Evolutionary conservation across 1,140 invertebrate species (phyloP).

Genomic region (Drosophila lowei): DNA sequence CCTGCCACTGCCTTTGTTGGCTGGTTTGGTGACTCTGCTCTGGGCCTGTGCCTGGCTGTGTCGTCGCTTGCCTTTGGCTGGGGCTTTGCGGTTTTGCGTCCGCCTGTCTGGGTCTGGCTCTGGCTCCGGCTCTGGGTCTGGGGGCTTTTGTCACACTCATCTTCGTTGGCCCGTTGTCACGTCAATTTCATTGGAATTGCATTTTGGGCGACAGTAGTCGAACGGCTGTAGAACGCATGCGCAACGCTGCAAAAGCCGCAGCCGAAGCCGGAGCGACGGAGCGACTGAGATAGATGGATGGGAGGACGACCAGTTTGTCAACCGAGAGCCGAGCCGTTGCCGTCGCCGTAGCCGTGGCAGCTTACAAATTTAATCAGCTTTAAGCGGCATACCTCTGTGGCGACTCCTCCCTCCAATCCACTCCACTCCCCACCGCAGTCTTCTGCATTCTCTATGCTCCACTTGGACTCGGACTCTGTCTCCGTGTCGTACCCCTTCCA

Average conservation of each 20-base stretch:
- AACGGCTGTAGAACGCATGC: slow-evolving; percentile 60
- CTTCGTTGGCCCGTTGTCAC: slow-evolving; percentile 69
- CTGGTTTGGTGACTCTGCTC: slow-evolving; percentile 6
- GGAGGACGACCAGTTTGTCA: slow-evolving; percentile 68
- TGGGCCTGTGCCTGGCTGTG: background rate
- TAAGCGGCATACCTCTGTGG: slow-evolving; percentile 31
- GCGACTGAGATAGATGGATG: too few species aligned
- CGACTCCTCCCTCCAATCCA: too few species aligned
- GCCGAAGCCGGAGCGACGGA: too few species aligned
- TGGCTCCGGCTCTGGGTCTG: too few species aligned
- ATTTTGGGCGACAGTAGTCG: slow-evolving; percentile 51
- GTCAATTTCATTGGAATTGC: slow-evolving; percentile 75
- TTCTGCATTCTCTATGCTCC: slow-evolving; percentile 41
- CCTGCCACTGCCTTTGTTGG: background rate
- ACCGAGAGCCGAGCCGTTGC: slow-evolving; percentile 17
- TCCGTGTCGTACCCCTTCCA: slow-evolving; percentile 17
- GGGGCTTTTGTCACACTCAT: slow-evolving; percentile 74
- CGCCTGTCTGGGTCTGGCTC: slow-evolving; percentile 40
- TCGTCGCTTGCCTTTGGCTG: slow-evolving; percentile 30
- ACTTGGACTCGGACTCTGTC: slow-evolving; percentile 47
- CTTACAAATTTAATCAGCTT: slow-evolving; percentile 80
- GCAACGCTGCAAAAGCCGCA: slow-evolving; percentile 25
- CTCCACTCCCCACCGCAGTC: too few species aligned
- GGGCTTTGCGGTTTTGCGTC: slow-evolving; percentile 53
- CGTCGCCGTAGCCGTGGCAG: slow-evolving; percentile 38